Evolutionary conservation across 2,113 vertebrate genomes (phyloP).

Genomic region (Paramormyrops kingsleyae): DNA sequence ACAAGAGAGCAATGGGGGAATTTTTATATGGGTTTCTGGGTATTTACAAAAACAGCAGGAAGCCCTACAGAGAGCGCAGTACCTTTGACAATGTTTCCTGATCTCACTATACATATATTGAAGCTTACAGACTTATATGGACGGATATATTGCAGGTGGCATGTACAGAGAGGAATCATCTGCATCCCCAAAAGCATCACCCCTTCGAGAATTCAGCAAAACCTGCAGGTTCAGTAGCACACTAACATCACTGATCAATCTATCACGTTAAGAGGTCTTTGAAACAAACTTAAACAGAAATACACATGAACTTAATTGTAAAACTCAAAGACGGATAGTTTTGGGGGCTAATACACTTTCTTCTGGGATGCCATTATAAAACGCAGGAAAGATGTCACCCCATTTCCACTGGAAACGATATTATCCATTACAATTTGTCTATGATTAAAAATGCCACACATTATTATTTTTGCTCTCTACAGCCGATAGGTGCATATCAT

Average conservation of each 20-base stretch:
- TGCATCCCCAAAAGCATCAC: constrained; percentile 67
- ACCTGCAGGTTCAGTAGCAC: constrained; percentile 39
- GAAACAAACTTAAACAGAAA: not conserved
- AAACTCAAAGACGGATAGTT: not conserved
- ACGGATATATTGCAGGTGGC: constrained; percentile 48
- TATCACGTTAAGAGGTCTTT: not conserved
- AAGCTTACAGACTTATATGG: not conserved
- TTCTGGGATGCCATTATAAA: not conserved
- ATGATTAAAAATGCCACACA: not conserved
- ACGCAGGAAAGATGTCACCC: not conserved
- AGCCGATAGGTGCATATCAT: not conserved
- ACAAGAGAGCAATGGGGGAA: not conserved
- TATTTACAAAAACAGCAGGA: not conserved
- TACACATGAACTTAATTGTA: not conserved
- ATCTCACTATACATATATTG: not conserved
- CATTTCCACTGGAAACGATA: not conserved
- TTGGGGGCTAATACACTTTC: not conserved
- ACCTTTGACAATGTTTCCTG: not conserved
- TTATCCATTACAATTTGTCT: not conserved
- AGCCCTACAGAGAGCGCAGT: not conserved
- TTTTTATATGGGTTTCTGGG: not conserved
- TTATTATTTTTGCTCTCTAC: not conserved
- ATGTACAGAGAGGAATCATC: constrained; percentile 54
- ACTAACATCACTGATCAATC: not conserved
- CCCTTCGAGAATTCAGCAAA: constrained; percentile 59